phyloP scores from a whole-genome alignment of 1,140 invertebrate species.

The Manduca sexta region DNA sequence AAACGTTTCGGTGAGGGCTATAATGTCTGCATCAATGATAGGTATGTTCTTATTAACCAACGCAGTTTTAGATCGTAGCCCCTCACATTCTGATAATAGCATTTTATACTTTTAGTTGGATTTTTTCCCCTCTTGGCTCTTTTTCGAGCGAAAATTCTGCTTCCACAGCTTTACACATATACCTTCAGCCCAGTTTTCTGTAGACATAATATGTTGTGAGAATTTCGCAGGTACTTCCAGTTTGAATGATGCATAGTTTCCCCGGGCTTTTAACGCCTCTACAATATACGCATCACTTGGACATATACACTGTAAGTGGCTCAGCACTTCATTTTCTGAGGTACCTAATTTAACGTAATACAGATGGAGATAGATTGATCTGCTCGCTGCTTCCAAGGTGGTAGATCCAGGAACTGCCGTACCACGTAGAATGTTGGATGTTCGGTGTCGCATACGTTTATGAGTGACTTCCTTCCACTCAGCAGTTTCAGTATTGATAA shows the following conservation, averaged over 20 bases:
- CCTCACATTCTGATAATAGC: slow-evolving; percentile 4
- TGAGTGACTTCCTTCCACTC: too few species aligned
- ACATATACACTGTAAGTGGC: neutral
- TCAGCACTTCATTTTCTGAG: neutral
- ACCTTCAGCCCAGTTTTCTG: slow-evolving; percentile 8
- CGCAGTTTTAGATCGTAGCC: neutral
- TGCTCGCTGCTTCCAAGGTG: too few species aligned
- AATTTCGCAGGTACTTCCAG: neutral
- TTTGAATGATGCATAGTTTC: slow-evolving; percentile 5
- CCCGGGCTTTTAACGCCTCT: slow-evolving; percentile 2
- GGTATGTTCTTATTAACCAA: neutral
- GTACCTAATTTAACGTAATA: too few species aligned
- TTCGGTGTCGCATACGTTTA: too few species aligned
- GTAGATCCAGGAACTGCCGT: too few species aligned
- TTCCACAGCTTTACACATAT: slow-evolving; percentile 7
- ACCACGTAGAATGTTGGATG: too few species aligned
- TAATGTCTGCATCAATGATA: neutral
- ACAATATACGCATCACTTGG: neutral
- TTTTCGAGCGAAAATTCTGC: slow-evolving; percentile 2
- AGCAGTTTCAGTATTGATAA: too few species aligned
- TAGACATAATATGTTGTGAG: neutral
- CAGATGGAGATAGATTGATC: too few species aligned
- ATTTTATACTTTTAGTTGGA: neutral
- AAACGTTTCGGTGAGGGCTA: slow-evolving; percentile 8
- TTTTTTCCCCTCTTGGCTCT: neutral